Evolutionary conservation across 2,888 invertebrate genomes (phyloP).

Genomic region (Limnephilus auricula): DNA sequence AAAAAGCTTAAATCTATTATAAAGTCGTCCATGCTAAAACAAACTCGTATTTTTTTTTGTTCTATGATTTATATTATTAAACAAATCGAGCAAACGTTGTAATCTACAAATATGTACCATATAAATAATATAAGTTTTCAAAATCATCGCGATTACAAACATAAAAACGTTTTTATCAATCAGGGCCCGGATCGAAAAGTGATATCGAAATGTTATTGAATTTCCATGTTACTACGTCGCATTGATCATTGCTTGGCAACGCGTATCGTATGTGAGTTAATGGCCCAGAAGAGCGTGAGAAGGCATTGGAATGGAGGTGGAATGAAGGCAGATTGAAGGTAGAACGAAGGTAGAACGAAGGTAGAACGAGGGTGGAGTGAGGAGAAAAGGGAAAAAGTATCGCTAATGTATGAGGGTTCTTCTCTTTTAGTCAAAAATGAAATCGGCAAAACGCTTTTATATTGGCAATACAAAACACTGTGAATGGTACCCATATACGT

Average conservation of each 20-base stretch:
- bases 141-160: neutral
- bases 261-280: slow-evolving; percentile 56
- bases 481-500: neutral
- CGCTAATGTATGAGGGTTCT: slow-evolving; percentile 5
- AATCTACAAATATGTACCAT: neutral
- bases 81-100: neutral
- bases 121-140: neutral
- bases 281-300: slow-evolving; percentile 60
- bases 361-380: neutral
- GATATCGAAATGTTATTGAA: slow-evolving; percentile 20
- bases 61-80: neutral
- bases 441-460: neutral
- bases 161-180: neutral
- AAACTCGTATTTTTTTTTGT: too few relatives aligned
- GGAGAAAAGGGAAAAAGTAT: slow-evolving; percentile 12
- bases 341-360: slow-evolving; percentile 21
- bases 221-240: slow-evolving; percentile 3
- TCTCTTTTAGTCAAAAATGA: slow-evolving; percentile 24
- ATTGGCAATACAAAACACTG: slow-evolving; percentile 3
- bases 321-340: slow-evolving; percentile 56
- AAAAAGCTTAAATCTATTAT: too few relatives aligned
- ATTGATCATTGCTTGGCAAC: slow-evolving; percentile 51
- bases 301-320: slow-evolving; percentile 62
- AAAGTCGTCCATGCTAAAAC: too few relatives aligned
- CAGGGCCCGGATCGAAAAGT: neutral